Evolutionary conservation across 2,888 invertebrate genomes (phyloP), one percentile per base, ranked within the genome.

Genomic region (Drosophila flavopinicola): DNA sequence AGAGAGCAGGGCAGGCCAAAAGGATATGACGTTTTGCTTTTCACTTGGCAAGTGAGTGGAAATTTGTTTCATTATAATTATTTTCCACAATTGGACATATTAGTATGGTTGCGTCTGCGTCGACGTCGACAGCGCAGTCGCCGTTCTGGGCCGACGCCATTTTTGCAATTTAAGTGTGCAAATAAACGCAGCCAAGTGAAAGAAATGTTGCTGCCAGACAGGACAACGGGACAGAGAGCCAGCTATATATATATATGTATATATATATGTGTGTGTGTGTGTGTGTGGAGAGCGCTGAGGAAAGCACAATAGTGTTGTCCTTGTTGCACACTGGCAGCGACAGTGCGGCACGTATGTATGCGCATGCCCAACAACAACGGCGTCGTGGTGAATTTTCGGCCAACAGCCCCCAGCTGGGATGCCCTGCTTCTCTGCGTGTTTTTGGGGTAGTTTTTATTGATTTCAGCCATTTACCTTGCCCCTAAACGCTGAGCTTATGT

Each of bases 1-100:
- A 61, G 49, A 39, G 71, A 48, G 29, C 52, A 77, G 63, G 60
- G 56, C 69, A 51, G 60, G 60, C 74, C 59, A 75, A 77, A 85
- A 83, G 85, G 84, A 85, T 85, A 85, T 85, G 86, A 84, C 84
- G 83, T 84, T 84, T 85, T 80, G 84, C 84, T 80, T 84, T 80
- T 84, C 78, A 83, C 75, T 85, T 77, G 79, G 82, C 85, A 79
- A 86, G 89, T 88, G 89, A 89, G 89, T 88, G 89, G 89, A 91
- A 90, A 91, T 91, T 91, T 91, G 91, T 90, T 90, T 89, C 90
- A 90, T 90, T 91, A 90, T 91, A 91, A 91, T 91, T 91, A 91
- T 91, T 91, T 91, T 91, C 91, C 91, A 91, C 91, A 90, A 91
- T 91, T 91, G 89, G 90, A 91, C 91, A 91, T 90, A 91, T 91